Base-by-base conservation (phyloP, 1,140 invertebrate species). In the Neodiprion pinetum region DNA sequence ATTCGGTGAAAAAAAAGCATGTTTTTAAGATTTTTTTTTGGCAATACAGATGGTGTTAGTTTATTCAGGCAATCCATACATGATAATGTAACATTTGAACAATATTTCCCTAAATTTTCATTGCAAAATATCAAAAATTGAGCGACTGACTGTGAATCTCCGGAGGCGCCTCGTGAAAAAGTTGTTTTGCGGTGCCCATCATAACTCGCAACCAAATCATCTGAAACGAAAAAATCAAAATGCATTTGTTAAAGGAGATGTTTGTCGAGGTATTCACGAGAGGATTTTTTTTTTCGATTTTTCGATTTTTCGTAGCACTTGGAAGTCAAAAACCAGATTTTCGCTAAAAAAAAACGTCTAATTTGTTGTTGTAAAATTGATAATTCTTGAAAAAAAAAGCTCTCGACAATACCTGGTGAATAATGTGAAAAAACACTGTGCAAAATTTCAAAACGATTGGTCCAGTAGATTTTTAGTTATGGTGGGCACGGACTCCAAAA, bases 401-500 rank as follows among this genome's bases (percentile, higher is more conserved):
- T 40, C 75, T 50, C 48, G 12, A 23, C 28, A 47, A 47, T 21
- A 72, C 9, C 28, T 40, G 48, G 61, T 12, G 47, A 66, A 49
- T 73, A 71, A 72, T 76, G 7, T 76, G 28, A 53, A 73, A 50
- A 73, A 76, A 17, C 28, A 66, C 48, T 73, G 69, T 73, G 71
- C 70, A 67, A 71, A 76, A 61, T 76, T 76, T 71, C 48, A 74
- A 71, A 71, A 76, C 23, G 70, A 76, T 73, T 61, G 75, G 72
- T 74, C 28, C 10, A 73, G 53, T 76, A 71, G 72, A 21, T 76
- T 76, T 74, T 74, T 4, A 12, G 61, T 23, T 14, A 76, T 47
- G 47, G 8, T 21, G 53, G 9, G 49, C 76, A 77, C 74, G 50
- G 71, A 67, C 74, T 77, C 75, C n/a, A 61, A 72, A 77, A 74